Conservation (phyloP, 2,888 invertebrate species). For the Liodrosophila aerea region DNA sequence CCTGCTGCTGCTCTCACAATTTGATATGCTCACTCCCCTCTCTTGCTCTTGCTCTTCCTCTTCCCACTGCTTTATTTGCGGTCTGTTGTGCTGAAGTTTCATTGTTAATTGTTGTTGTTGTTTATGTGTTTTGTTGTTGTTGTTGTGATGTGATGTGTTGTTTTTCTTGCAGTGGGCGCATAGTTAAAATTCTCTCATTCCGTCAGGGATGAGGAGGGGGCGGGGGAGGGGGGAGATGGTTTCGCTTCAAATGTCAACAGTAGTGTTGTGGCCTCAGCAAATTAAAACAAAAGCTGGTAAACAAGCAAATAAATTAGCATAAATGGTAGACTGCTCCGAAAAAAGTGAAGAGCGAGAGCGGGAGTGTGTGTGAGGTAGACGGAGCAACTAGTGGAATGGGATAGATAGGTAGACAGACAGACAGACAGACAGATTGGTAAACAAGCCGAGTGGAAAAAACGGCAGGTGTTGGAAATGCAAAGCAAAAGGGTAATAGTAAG, state of each 20-base stretch:
- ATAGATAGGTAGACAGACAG: not conserved
- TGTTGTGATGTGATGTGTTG: not conserved
- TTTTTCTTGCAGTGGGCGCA: conserved; percentile 34
- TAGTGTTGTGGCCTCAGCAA: conserved; percentile 65
- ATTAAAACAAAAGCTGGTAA: conserved; percentile 76
- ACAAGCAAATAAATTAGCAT: conserved; percentile 76
- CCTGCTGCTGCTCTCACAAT: conserved; percentile 24
- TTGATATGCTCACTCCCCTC: conserved; percentile 27
- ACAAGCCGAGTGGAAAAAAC: conserved; percentile 68
- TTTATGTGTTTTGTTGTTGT: conserved; percentile 1
- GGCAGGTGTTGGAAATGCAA: conserved; percentile 58
- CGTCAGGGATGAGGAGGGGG: too few species aligned
- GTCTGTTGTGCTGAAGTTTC: conserved; percentile 16
- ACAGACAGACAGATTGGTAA: conserved; percentile 35
- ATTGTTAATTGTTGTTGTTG: conserved; percentile 21
- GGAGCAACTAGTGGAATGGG: not conserved
- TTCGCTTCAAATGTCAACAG: conserved; percentile 64
- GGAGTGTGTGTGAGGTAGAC: not conserved
- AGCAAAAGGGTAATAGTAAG: conserved; percentile 25
- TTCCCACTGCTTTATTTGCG: not conserved
- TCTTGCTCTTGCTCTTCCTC: not conserved
- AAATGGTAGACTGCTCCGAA: conserved; percentile 61
- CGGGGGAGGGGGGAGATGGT: conserved; percentile 8
- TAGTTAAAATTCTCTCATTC: conserved; percentile 4
- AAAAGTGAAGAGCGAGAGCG: conserved; percentile 21